Percentiles rank a stretch among this genome's conserved stretches.
These are phyloP conservation scores for Trachurus trachurus DNA, from an alignment of 2,797 vertebrate species.

Conservation along the genomic window DNA sequence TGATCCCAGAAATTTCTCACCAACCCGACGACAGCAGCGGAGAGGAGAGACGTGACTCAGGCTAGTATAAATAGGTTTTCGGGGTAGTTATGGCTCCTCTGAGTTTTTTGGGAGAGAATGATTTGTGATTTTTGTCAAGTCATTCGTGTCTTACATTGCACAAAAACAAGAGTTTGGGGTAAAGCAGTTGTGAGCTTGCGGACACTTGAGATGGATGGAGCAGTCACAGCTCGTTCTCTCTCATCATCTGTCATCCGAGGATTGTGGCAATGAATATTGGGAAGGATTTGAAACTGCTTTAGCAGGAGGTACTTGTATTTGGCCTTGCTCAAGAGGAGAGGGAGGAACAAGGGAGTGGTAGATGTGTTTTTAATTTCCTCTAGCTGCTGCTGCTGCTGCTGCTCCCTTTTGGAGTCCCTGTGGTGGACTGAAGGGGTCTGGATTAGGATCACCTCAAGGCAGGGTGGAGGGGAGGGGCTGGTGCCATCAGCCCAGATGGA, in stretches of 20 bases:
- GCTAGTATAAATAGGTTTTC: conserved; percentile 12
- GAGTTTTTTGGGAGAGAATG: conserved; percentile 7
- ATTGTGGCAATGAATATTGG: conserved; percentile 42
- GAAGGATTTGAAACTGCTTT: conserved; percentile 40
- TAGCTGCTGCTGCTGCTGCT: conserved; percentile 37
- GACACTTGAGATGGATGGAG: background rate
- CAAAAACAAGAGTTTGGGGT: background rate
- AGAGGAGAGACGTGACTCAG: conserved; percentile 32
- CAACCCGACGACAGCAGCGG: conserved; percentile 48
- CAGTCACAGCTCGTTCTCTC: background rate
- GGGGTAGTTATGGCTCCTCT: background rate
- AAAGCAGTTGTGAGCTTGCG: conserved; percentile 15
- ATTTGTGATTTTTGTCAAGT: conserved; percentile 8
- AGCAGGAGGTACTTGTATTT: conserved; percentile 46
- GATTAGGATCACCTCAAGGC: conserved; percentile 51
- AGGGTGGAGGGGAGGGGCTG: conserved; percentile 15
- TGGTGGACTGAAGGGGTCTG: conserved; percentile 47
- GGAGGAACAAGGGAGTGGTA: conserved; percentile 65
- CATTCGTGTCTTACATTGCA: conserved; percentile 1
- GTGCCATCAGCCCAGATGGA: conserved; percentile 15
- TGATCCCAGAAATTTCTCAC: conserved; percentile 51
- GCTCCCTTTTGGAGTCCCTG: conserved; percentile 42
- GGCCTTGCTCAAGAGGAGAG: conserved; percentile 46
- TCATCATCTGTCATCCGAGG: conserved; percentile 21
- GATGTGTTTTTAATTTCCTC: conserved; percentile 80